Conservation (phyloP, 2,113 vertebrate species). For the Trichechus manatus region DNA sequence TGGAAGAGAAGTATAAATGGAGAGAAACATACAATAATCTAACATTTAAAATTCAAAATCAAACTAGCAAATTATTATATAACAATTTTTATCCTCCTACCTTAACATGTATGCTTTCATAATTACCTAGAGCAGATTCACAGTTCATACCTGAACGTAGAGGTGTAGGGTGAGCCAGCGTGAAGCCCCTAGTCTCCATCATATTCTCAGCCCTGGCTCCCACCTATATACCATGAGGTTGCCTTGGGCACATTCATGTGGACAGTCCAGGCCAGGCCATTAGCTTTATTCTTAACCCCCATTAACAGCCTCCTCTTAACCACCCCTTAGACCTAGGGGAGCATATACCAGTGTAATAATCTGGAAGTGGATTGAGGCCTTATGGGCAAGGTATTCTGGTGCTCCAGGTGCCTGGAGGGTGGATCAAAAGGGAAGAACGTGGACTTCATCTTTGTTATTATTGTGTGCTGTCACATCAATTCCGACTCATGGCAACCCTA, state of each 20-base stretch:
- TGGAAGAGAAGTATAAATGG: background rate
- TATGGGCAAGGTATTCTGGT: background rate
- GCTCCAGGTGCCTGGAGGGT: background rate
- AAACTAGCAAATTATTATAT: background rate
- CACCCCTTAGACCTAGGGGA: background rate
- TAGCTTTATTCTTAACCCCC: background rate
- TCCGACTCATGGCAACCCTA: no score
- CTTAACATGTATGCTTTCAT: background rate
- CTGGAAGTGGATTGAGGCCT: background rate
- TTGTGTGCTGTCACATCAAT: no score
- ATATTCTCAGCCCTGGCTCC: background rate
- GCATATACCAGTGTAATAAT: background rate
- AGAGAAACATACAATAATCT: background rate
- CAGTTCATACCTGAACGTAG: background rate
- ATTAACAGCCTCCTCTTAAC: background rate
- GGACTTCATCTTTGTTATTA: no score
- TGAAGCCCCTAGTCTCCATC: background rate
- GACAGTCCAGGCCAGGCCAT: accelerated
- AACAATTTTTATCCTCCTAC: background rate
- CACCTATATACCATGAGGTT: background rate
- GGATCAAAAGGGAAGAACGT: background rate
- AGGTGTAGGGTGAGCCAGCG: background rate
- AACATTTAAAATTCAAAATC: background rate
- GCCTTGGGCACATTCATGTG: background rate
- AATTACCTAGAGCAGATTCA: background rate